Evolutionary conservation across 2,113 vertebrate species (phyloP).

Genomic region (Tachysurus fulvidraco): DNA sequence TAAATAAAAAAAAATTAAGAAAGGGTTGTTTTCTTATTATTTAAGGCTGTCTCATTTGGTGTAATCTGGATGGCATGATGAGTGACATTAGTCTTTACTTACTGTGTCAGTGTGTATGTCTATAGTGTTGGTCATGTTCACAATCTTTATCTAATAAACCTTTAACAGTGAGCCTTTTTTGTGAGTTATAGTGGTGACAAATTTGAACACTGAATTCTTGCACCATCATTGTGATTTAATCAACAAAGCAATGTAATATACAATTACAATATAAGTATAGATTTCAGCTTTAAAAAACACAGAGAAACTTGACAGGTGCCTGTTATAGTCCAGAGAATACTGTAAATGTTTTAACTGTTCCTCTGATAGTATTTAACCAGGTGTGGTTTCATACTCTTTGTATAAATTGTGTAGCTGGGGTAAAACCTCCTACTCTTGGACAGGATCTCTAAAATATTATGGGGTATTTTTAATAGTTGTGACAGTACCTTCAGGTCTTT

Average conservation of each 20-base stretch:
- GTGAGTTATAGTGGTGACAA: neutral
- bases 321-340: neutral
- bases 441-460: constrained; percentile 26
- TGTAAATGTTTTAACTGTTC: neutral
- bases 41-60: neutral
- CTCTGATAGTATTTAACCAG: neutral
- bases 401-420: neutral
- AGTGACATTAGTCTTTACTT: neutral
- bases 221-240: neutral
- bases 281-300: neutral
- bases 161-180: neutral
- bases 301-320: neutral
- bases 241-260: neutral
- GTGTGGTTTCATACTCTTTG: neutral
- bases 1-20: neutral
- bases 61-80: neutral
- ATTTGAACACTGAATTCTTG: neutral
- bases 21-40: neutral
- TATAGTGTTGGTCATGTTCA: neutral
- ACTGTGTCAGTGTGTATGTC: too few relatives aligned
- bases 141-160: neutral
- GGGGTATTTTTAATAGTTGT: neutral
- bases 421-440: neutral
- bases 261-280: too few relatives aligned
- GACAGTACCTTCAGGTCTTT: neutral